Evolutionary conservation across 2,888 invertebrate genomes (phyloP).

Genomic region (Augochlorella aurata): DNA sequence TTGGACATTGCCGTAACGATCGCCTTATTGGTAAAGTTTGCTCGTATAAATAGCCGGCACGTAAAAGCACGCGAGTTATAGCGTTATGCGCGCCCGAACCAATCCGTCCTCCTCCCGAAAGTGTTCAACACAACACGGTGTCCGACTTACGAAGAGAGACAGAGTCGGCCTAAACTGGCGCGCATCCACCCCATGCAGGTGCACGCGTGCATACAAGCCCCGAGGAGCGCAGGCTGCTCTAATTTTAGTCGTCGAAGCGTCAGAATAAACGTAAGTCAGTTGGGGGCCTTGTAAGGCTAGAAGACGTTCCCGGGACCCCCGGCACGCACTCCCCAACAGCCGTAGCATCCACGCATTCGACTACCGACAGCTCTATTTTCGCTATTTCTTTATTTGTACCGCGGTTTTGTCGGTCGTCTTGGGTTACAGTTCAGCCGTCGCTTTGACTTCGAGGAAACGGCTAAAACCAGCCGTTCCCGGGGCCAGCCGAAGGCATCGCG

Average conservation of each 20-base stretch:
- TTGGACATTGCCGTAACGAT: background rate
- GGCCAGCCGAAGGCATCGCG: background rate
- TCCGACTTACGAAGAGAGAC: background rate
- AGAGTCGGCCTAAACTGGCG: slow-evolving; percentile 30
- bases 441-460: slow-evolving; percentile 25
- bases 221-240: slow-evolving; percentile 39
- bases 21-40: background rate
- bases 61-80: background rate
- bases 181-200: slow-evolving; percentile 52
- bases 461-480: slow-evolving; percentile 15
- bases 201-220: slow-evolving; percentile 23
- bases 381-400: slow-evolving; percentile 73
- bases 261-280: slow-evolving; percentile 58
- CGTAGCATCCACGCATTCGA: slow-evolving; percentile 50
- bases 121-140: slow-evolving; percentile 6
- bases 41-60: background rate
- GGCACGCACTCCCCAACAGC: slow-evolving; percentile 43
- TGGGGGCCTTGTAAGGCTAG: slow-evolving; percentile 73
- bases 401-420: slow-evolving; percentile 62
- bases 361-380: slow-evolving; percentile 71
- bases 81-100: background rate
- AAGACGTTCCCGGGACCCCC: slow-evolving; percentile 61
- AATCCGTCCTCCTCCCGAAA: background rate
- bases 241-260: slow-evolving; percentile 58
- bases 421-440: slow-evolving; percentile 45